Base-by-base conservation (phyloP, 92 coral and sea anemone genomes). In the Isaurus tuberculatus region DNA sequence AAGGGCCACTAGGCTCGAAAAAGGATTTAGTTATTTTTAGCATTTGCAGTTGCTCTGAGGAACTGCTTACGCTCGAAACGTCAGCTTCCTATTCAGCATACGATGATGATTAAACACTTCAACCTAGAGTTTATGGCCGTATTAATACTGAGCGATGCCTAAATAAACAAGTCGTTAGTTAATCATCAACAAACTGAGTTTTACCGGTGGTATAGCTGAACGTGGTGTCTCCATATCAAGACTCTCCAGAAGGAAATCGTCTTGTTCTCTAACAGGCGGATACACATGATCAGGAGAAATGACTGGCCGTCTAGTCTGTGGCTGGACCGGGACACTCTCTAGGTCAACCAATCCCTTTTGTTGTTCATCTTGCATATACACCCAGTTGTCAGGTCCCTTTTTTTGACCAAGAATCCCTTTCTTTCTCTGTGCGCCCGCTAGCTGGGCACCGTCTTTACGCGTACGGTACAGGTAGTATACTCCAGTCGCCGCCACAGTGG, bases 271-370 rank as follows among this genome's bases (percentile, higher is more conserved):
- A 29, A 93, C 80, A 19, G 98, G 98, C 5, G 98, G 98, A 23
- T 93, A 93, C 16, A 93, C 98, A 55, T 93, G 93, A 5, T 91
- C 92, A 4, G 97, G 92, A 30, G 92, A 88, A 33, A 87, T 89
- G 80, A 93, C 87, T 10, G 98, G 98, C 33, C 98, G 37, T 15
- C 86, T 79, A 5, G 95, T 91, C 88, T 93, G 91, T 19, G 98
- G 98, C 44, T 93, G 98, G 13, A 93, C 98, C n/a, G 95, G 93
- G n/a, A 93, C 88, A 48, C 95, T 88, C 77, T 89, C 94, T 29
- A 91, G 91, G 70, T 87, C 92, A 32, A 91, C 80, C 27, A 87
- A 10, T 16, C 85, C 85, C 46, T 40, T 75, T 2, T 84, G 86
- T 33, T 92, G 87, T 33, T 92, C 96, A 16, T 92, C 96, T 27